Evolutionary conservation across 2,888 invertebrate genomes (phyloP).

Genomic region (Fragum sueziense): DNA sequence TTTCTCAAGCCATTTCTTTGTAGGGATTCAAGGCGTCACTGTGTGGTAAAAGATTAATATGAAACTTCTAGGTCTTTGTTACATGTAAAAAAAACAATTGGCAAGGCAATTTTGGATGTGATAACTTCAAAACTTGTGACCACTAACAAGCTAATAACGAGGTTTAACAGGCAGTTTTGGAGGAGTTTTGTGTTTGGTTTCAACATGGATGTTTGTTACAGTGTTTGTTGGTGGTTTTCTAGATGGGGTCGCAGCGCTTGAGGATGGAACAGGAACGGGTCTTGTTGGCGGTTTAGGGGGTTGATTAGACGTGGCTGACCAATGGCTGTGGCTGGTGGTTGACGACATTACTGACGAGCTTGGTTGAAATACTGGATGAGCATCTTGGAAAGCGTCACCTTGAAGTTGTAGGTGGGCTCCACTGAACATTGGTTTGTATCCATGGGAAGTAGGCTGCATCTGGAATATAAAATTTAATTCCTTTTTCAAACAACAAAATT

Average conservation of each 20-base stretch:
- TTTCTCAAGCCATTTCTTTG: too few relatives aligned
- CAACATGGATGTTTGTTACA: background rate
- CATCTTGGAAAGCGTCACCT: background rate
- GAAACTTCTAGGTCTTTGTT: too few relatives aligned
- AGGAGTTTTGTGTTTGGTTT: background rate
- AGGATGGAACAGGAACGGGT: background rate
- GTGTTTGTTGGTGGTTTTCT: background rate
- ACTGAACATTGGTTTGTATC: constrained; percentile 10
- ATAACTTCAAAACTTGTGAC: too few relatives aligned
- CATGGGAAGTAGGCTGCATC: background rate
- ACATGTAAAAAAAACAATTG: too few relatives aligned
- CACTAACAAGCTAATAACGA: background rate
- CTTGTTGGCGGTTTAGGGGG: background rate
- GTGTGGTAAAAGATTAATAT: too few relatives aligned
- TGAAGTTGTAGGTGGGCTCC: constrained; percentile 13
- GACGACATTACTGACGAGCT: background rate
- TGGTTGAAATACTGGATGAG: background rate
- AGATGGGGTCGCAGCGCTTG: too few relatives aligned
- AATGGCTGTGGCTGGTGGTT: background rate
- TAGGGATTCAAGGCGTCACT: too few relatives aligned
- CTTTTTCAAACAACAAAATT: too few relatives aligned
- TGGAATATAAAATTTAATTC: background rate
- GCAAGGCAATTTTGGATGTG: too few relatives aligned
- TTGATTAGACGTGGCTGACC: background rate
- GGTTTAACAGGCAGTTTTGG: background rate